Evolutionary conservation across 2,888 invertebrate genomes (phyloP).

Genomic region (Uropetala carovei): DNA sequence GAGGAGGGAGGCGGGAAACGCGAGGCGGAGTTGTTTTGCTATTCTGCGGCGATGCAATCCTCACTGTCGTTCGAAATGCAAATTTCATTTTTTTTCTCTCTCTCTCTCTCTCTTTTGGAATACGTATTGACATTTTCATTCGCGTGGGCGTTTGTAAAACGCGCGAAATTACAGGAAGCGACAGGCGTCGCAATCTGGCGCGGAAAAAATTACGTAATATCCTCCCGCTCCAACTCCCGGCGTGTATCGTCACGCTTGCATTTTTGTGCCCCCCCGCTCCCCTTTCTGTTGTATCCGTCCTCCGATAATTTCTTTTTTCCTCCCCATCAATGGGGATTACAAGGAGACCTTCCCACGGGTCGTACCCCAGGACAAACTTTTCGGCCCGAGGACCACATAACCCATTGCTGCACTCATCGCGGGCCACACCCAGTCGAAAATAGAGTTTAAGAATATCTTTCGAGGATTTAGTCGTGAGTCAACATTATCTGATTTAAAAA

Average conservation of each 20-base stretch:
- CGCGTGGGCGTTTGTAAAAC: not conserved
- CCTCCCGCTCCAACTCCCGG: not conserved
- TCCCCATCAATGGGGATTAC: too few relatives aligned
- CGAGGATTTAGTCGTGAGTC: too few relatives aligned
- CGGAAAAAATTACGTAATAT: not conserved
- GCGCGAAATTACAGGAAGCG: not conserved
- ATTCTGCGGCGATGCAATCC: slow-evolving; percentile 39
- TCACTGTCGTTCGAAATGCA: slow-evolving; percentile 21
- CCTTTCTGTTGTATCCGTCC: not conserved
- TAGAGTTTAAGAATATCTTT: too few relatives aligned
- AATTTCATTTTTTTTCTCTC: not conserved
- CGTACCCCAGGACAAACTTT: too few relatives aligned
- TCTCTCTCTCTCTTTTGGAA: not conserved
- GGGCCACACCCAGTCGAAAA: too few relatives aligned
- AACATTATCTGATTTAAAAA: too few relatives aligned
- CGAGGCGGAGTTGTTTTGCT: not conserved
- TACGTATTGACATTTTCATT: not conserved
- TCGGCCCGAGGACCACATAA: too few relatives aligned
- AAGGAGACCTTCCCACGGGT: too few relatives aligned
- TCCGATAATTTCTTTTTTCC: too few relatives aligned
- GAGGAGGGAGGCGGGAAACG: not conserved
- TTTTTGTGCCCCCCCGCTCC: not conserved
- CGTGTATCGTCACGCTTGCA: not conserved
- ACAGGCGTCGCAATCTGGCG: not conserved
- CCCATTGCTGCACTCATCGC: too few relatives aligned